Percentiles rank a stretch among this genome's conserved stretches.
These are phyloP conservation scores for Erebia ligea DNA, from an alignment of 2,888 invertebrate species.

Conservation along the genomic window DNA sequence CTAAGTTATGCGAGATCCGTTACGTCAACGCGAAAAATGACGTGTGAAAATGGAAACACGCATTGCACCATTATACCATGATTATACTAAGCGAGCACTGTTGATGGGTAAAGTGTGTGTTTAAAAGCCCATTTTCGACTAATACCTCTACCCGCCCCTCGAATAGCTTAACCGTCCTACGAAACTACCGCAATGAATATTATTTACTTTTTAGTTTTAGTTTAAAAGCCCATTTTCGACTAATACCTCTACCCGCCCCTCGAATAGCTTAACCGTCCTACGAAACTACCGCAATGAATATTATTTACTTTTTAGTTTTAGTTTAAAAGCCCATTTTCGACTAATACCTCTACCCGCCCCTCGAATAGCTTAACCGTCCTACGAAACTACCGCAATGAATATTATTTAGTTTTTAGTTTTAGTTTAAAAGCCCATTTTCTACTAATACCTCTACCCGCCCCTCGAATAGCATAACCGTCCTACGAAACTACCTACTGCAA, in stretches of 20 bases:
- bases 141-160: slow-evolving; percentile 55
- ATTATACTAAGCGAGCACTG: slow-evolving; percentile 58
- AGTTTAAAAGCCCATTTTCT: slow-evolving; percentile 64
- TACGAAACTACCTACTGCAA: slow-evolving; percentile 45
- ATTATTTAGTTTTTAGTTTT: neutral
- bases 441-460: slow-evolving; percentile 57
- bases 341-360: slow-evolving; percentile 57
- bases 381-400: slow-evolving; percentile 44
- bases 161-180: slow-evolving; percentile 42
- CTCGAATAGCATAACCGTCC: slow-evolving; percentile 29
- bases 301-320: neutral
- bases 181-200: slow-evolving; percentile 43
- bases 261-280: slow-evolving; percentile 33
- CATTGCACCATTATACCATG: slow-evolving; percentile 51
- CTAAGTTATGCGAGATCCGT: too few relatives aligned
- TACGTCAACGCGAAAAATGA: neutral
- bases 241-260: slow-evolving; percentile 55
- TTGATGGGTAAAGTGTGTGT: slow-evolving; percentile 68
- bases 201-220: slow-evolving; percentile 30
- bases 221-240: slow-evolving; percentile 65
- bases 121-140: slow-evolving; percentile 65
- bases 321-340: slow-evolving; percentile 65
- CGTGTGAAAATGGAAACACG: slow-evolving; percentile 23
- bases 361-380: slow-evolving; percentile 29
- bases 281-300: slow-evolving; percentile 42